Conservation (phyloP, 2,797 vertebrate species). For the Anas georgica region DNA sequence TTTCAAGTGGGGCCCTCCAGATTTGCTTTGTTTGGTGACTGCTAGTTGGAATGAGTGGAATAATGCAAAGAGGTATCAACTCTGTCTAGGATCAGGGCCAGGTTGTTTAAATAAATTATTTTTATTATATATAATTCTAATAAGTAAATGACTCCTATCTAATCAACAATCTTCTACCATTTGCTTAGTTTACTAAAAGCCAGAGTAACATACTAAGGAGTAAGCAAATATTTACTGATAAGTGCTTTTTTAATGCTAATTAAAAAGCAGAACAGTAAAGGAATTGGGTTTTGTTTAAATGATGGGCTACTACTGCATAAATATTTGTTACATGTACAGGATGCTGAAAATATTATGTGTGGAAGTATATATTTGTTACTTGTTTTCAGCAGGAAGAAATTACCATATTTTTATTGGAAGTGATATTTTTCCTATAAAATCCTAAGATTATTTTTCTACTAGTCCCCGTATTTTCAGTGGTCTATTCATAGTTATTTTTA, state of each 20-base stretch:
- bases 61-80: background rate
- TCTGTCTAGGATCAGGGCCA: background rate
- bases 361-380: background rate
- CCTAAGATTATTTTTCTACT: background rate
- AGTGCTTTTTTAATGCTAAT: constrained; percentile 29
- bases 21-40: background rate
- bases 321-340: background rate
- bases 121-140: constrained; percentile 24
- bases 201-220: background rate
- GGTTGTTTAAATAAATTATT: background rate
- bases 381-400: background rate
- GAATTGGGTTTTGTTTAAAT: background rate
- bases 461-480: background rate
- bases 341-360: background rate
- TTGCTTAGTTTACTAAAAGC: constrained; percentile 35
- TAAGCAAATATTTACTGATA: constrained; percentile 53
- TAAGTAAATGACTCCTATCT: constrained; percentile 32
- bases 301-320: background rate
- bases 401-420: background rate
- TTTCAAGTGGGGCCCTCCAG: background rate
- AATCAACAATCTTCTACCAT: constrained; percentile 26
- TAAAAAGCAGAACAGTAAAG: constrained; percentile 7
- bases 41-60: background rate
- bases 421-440: constrained; percentile 20
- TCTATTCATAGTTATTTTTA: background rate